phyloP scores from a whole-genome alignment of 1,140 invertebrate species.

The Drosophila tropicalis region DNA sequence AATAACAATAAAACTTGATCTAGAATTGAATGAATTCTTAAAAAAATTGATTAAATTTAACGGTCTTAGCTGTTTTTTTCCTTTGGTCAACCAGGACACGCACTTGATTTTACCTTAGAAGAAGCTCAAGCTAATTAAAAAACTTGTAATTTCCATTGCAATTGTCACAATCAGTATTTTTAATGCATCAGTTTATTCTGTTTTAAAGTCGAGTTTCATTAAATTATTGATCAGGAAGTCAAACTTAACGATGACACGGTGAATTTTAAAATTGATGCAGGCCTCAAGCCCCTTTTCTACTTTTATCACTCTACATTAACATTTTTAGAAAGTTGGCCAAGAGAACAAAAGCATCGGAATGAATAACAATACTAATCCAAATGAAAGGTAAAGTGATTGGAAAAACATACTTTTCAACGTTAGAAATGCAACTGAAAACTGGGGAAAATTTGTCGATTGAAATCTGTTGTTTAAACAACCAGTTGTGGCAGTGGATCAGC shows the following conservation, averaged over 20 bases:
- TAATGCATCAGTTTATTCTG: slow-evolving; percentile 24
- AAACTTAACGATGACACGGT: slow-evolving; percentile 20
- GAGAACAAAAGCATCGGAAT: neutral
- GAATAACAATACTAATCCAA: slow-evolving; percentile 15
- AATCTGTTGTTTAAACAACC: slow-evolving; percentile 6
- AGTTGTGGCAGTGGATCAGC: slow-evolving; percentile 36
- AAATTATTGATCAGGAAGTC: slow-evolving; percentile 25
- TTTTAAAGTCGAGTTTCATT: slow-evolving; percentile 38
- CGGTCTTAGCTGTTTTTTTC: no score
- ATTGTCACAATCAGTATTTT: no score
- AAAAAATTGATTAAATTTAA: no score
- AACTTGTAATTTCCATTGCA: no score
- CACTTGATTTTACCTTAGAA: no score
- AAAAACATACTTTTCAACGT: slow-evolving; percentile 27
- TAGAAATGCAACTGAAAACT: slow-evolving; percentile 61
- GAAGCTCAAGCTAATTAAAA: no score
- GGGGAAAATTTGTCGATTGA: slow-evolving; percentile 29
- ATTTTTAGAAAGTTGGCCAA: slow-evolving; percentile 48
- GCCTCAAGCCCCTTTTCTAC: neutral
- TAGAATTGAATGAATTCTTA: no score
- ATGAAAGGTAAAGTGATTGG: slow-evolving; percentile 17
- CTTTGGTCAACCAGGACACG: no score
- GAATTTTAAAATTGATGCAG: slow-evolving; percentile 23
- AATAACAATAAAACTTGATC: no score
- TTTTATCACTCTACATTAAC: slow-evolving; percentile 22